Base-by-base conservation (phyloP, 2,888 invertebrate genomes). In the Sicus ferrugineus region DNA sequence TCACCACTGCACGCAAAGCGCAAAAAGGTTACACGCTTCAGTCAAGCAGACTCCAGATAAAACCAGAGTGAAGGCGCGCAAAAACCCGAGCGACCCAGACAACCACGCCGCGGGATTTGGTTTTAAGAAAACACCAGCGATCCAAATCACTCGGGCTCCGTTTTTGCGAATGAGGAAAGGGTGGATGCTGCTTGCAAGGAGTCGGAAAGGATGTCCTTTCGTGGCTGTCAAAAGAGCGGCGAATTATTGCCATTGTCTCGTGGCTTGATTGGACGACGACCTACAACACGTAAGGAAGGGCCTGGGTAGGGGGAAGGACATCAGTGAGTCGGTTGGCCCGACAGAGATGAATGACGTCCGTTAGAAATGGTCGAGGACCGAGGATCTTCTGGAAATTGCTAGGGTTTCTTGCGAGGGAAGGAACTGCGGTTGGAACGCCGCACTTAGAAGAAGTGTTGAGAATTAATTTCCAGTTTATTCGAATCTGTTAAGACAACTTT, bases 171-270 rank as follows among this genome's bases (percentile, higher is more conserved):
- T 7, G 19, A 26, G 48, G 38, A 31, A 48, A 46, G 46, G 38
- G 34, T 34, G 34, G 34, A 11, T 34, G 34, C 6, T 5, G 34
- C 11, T 5, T 34, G 34, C 34, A 34, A 58, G 3, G 54, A 54
- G 14, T 65, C 23, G 28, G 28, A 54, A 54, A 14, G 54, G 42
- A 34, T 61, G 67, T 58, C 30, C 46, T 67, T 65, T 48, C 46
- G 67, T 21, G 58, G 23, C 58, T 67, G 58, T 67, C 67, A 67
- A 59, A 59, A 48, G 59, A 48, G 58, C 67, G 58, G 67, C 59
- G 46, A 67, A 67, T 67, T 58, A 67, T 59, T 48, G 67, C 46
- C 46, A 67, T 67, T 67, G 31, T 46, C 48, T 65, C 54, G 52
- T 26, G 54, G 61, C 23, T 23, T 31, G 52, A 34, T 48, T 30